phyloP scores from a whole-genome alignment of 2,113 vertebrate genomes.

The Gopherus flavomarginatus region DNA sequence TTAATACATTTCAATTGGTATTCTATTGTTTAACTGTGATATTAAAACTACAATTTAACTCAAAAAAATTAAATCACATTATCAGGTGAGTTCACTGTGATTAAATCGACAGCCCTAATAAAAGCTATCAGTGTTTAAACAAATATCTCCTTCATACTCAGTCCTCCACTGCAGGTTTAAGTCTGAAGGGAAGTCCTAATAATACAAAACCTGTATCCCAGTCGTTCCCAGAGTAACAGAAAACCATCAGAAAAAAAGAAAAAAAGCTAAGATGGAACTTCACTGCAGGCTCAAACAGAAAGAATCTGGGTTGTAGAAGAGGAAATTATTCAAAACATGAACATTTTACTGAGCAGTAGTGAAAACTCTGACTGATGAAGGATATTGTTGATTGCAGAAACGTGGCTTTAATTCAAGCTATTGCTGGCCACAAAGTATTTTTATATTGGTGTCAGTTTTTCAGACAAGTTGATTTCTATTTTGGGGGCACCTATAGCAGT shows the following conservation, averaged over 20 bases:
- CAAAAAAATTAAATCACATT: too few species aligned
- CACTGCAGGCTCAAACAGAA: not conserved
- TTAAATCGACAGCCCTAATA: too few species aligned
- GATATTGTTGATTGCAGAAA: not conserved
- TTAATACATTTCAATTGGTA: too few species aligned
- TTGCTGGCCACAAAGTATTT: not conserved
- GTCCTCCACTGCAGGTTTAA: not conserved
- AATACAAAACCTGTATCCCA: not conserved
- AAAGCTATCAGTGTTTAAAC: fast-evolving
- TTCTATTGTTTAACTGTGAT: too few species aligned
- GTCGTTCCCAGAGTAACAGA: too few species aligned
- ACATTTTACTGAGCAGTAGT: not conserved
- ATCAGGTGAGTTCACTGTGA: too few species aligned
- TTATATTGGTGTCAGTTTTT: not conserved
- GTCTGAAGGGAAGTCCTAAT: not conserved
- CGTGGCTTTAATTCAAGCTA: not conserved
- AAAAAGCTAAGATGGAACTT: not conserved
- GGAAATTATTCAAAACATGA: not conserved
- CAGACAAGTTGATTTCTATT: fast-evolving
- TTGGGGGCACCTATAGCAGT: not conserved
- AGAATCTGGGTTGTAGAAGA: not conserved
- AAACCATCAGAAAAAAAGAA: too few species aligned
- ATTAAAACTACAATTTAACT: too few species aligned
- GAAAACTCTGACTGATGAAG: not conserved
- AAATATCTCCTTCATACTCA: not conserved